phyloP scores from a whole-genome alignment of 2,113 vertebrate species.

The Oceanodroma tethys region DNA sequence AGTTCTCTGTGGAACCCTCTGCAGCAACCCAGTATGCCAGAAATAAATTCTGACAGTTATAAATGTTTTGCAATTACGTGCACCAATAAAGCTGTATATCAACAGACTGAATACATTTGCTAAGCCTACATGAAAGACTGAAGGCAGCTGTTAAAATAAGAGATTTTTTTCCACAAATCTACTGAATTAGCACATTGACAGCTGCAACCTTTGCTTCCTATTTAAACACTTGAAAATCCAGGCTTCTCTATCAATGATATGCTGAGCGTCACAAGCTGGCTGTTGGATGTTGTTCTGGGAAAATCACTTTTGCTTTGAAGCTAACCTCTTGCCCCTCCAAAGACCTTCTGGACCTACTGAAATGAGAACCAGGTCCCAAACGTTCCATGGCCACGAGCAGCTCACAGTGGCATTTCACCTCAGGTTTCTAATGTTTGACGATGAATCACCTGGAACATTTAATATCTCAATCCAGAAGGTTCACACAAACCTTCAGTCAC shows the following conservation, averaged over 20 bases:
- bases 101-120: not conserved
- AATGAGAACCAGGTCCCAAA: not conserved
- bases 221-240: not conserved
- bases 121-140: constrained; percentile 37
- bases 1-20: not conserved
- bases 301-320: not conserved
- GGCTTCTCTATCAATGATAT: not conserved
- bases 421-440: not conserved
- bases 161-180: not conserved
- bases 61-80: not conserved
- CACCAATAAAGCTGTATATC: not conserved
- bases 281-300: not conserved
- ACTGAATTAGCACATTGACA: constrained; percentile 40
- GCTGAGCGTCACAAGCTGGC: not conserved
- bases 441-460: not conserved
- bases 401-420: not conserved
- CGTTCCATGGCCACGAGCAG: not conserved
- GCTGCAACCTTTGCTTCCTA: constrained; percentile 22
- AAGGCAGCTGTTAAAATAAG: constrained; percentile 54
- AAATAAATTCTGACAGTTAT: constrained; percentile 50
- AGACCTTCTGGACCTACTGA: not conserved
- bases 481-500: not conserved
- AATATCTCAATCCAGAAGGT: not conserved
- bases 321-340: not conserved
- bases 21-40: not conserved